Conservation (phyloP, 2,888 invertebrate species). For the Athalia rosae region DNA sequence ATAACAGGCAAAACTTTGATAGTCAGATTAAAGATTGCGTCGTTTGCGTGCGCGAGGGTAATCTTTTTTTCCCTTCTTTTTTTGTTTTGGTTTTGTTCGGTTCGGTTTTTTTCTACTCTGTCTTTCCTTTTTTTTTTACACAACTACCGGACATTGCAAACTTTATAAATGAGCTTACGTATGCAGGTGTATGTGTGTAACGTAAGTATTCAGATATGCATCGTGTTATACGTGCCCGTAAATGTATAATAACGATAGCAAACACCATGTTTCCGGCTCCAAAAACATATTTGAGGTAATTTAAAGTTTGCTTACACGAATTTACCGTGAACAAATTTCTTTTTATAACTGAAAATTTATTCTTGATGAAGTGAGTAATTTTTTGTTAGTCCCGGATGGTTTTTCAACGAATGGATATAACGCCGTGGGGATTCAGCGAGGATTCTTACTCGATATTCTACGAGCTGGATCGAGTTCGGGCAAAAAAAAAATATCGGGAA, state of each 20-base stretch:
- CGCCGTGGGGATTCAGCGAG: not conserved
- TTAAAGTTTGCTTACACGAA: not conserved
- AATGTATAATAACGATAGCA: not conserved
- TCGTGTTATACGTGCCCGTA: no score
- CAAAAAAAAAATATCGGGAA: constrained; percentile 16
- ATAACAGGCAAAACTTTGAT: constrained; percentile 23
- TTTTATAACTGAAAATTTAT: no score
- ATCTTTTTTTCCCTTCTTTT: not conserved
- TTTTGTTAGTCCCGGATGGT: no score
- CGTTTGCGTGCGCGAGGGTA: constrained; percentile 12
- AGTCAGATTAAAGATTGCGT: constrained; percentile 17
- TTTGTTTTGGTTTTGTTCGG: no score
- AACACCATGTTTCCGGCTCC: not conserved
- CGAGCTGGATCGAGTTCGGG: not conserved
- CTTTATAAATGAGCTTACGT: not conserved
- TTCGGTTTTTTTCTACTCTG: no score
- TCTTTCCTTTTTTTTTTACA: not conserved
- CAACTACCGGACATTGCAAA: not conserved
- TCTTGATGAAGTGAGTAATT: no score
- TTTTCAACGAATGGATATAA: not conserved
- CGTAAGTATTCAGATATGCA: not conserved
- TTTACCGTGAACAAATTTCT: not conserved
- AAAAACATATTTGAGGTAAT: constrained; percentile 2
- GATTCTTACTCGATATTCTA: not conserved
- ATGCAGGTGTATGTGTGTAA: constrained; percentile 2